Conservation (phyloP, 2,797 vertebrate species). For the Gambusia yucatana region DNA sequence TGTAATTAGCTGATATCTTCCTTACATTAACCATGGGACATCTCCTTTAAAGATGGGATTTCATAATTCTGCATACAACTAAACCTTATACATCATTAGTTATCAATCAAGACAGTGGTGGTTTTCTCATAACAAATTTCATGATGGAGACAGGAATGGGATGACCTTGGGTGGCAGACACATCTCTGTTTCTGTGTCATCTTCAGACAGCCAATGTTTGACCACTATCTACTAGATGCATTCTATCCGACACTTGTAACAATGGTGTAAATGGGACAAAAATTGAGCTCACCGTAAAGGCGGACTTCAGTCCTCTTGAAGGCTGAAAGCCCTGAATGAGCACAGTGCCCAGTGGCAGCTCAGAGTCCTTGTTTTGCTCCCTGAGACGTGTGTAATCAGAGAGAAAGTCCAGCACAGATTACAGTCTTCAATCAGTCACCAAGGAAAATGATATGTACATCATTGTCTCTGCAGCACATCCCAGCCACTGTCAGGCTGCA, state of each 20-base stretch:
- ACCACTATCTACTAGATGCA: conserved; percentile 74
- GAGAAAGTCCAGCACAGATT: conserved; percentile 86
- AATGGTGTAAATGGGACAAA: conserved; percentile 84
- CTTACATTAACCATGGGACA: neutral
- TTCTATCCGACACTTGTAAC: conserved; percentile 81
- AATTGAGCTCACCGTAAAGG: conserved; percentile 86
- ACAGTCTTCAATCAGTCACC: conserved; percentile 89
- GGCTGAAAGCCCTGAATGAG: conserved; percentile 83
- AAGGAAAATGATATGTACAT: conserved; percentile 89
- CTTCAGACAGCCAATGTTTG: conserved; percentile 78
- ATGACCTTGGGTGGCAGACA: conserved; percentile 80
- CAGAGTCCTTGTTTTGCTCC: conserved; percentile 84
- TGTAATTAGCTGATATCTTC: neutral
- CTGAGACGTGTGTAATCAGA: conserved; percentile 84
- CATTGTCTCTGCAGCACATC: conserved; percentile 80
- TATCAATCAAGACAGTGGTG: neutral
- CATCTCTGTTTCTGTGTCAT: conserved; percentile 73
- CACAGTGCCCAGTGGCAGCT: conserved; percentile 79
- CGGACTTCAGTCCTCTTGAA: conserved; percentile 81
- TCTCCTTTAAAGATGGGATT: too few species aligned
- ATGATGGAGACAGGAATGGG: conserved; percentile 51
- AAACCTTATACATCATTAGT: too few species aligned
- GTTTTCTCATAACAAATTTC: neutral
- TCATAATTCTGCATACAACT: too few species aligned
- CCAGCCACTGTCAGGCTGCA: conserved; percentile 76